Base-by-base conservation (phyloP, 2,888 invertebrate species). In the Cantharis flavilabris region DNA sequence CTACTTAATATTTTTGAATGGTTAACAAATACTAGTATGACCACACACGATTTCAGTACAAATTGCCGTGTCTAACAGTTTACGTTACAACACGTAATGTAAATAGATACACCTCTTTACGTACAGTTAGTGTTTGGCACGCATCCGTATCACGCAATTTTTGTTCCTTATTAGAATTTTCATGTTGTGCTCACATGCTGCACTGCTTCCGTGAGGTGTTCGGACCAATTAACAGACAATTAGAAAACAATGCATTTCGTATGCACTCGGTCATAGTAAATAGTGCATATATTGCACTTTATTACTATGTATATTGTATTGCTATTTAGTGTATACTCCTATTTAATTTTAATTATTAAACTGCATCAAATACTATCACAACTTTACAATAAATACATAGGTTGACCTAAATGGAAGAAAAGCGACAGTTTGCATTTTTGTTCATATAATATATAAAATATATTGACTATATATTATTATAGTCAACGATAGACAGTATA, bases 121-220 rank as follows among this genome's bases (percentile, higher is more conserved):
- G 80, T 80, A 81, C 79, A 81, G 81, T 67, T 67, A 67, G 82
- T 81, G 82, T 82, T 82, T 81, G 69, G 67, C 82, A 82, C 82
- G 82, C 84, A 83, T 82, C 81, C 81, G 67, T 79, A 82, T 80
- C 83, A 83, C 83, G 82, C 83, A 84, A 83, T 81, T 83, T 82
- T 82, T 80, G 82, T 82, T 79, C 78, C 70, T 74, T 79, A 82
- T 82, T 81, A 82, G 79, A 80, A 83, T 82, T 80, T 83, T 81
- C 83, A 81, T 80, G 81, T 77, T 77, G 74, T 78, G 79, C 77
- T 81, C 80, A 81, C 79, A 82, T 82, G 82, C 80, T 80, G 81
- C 81, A 81, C 71, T 79, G 79, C 80, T 82, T 82, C 81, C 81
- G 82, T 81, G 81, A 81, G 80, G 80, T 83, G 81, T 83, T 83